Evolutionary conservation across 2,888 invertebrate genomes (phyloP).

Genomic region (Drosophila kanekoi): DNA sequence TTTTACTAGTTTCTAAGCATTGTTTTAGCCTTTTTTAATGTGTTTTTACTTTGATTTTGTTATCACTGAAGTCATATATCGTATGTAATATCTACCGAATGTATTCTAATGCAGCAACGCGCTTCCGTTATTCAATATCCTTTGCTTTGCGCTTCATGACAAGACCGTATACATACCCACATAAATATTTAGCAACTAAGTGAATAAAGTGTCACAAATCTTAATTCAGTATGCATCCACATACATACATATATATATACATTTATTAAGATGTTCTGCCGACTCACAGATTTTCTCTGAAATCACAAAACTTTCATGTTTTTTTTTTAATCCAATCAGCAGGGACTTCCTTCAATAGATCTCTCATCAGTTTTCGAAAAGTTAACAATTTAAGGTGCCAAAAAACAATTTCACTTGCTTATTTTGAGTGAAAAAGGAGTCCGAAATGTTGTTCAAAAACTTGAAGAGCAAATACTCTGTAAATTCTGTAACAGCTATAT

Average conservation of each 20-base stretch:
- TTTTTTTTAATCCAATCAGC: no score
- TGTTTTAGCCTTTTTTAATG: no score
- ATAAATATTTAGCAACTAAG: slow-evolving; percentile 17
- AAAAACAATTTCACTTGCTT: neutral
- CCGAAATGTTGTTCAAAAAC: no score
- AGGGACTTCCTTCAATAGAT: no score
- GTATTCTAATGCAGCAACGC: slow-evolving; percentile 49
- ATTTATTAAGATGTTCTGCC: slow-evolving; percentile 23
- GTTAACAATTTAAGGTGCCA: slow-evolving; percentile 4
- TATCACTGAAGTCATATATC: slow-evolving; percentile 44
- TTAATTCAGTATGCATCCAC: slow-evolving; percentile 14
- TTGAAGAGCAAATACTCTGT: no score
- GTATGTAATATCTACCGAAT: slow-evolving; percentile 36
- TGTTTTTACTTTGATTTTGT: slow-evolving; percentile 27
- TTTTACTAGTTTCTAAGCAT: neutral
- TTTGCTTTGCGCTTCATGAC: slow-evolving; percentile 41
- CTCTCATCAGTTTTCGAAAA: no score
- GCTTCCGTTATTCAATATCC: slow-evolving; percentile 39
- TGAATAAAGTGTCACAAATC: slow-evolving; percentile 35
- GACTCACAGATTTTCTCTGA: neutral
- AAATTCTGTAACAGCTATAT: no score
- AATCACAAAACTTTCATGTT: no score
- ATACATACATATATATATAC: slow-evolving; percentile 4
- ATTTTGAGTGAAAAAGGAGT: no score
- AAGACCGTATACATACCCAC: slow-evolving; percentile 19